A percentile compares a stretch with the other conserved stretches of the same genome.
Conservation (phyloP, 2,797 vertebrate species). For the Protonibea diacanthus region DNA sequence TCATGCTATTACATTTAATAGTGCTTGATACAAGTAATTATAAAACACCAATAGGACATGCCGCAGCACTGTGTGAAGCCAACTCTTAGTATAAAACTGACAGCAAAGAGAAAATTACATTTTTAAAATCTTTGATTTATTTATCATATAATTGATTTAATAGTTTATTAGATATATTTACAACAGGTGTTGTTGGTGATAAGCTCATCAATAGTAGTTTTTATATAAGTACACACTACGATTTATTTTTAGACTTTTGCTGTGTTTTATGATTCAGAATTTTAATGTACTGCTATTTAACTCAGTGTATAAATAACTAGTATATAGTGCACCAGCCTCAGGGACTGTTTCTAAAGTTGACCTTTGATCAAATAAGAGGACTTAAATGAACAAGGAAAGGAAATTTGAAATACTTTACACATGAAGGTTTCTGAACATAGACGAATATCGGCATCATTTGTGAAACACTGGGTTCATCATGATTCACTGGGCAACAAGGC, state of each 20-base stretch:
- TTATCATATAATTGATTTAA: neutral
- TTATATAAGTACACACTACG: neutral
- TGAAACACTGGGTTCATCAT: conserved; percentile 50
- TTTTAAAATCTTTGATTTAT: neutral
- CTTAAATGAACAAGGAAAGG: neutral
- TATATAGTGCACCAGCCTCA: neutral
- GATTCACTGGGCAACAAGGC: conserved; percentile 51
- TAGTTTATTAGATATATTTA: neutral
- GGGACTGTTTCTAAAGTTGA: neutral
- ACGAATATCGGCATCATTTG: conserved; percentile 19
- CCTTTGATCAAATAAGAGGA: conserved; percentile 19
- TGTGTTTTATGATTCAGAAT: neutral
- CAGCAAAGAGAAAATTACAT: conserved; percentile 17
- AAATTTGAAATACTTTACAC: neutral
- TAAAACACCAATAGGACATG: neutral
- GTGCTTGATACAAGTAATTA: conserved; percentile 36
- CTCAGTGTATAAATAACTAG: neutral
- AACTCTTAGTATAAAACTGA: conserved; percentile 4
- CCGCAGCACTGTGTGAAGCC: neutral
- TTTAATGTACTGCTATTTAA: neutral
- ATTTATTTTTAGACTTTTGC: neutral
- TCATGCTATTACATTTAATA: conserved; percentile 33
- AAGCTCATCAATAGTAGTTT: neutral
- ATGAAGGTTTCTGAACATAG: neutral
- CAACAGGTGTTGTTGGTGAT: too few species aligned